Percentiles rank a stretch among this genome's conserved stretches.
phyloP scores from a whole-genome alignment of 2,888 invertebrate genomes.

The Pachydiplax longipennis region DNA sequence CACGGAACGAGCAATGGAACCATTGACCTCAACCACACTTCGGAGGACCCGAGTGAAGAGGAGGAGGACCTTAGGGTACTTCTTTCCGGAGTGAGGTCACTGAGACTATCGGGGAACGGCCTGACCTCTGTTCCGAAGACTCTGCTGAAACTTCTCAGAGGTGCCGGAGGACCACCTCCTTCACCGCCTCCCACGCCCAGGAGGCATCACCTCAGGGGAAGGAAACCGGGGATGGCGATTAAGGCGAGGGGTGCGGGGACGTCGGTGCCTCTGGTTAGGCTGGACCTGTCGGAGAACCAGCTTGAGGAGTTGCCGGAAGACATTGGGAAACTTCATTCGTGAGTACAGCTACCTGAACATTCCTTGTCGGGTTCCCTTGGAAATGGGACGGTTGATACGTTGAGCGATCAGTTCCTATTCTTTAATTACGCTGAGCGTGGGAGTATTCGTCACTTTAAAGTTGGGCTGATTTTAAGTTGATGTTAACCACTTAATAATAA shows the following conservation, averaged over 20 bases:
- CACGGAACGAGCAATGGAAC: neutral
- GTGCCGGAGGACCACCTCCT: neutral
- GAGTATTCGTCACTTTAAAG: no score
- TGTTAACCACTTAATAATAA: no score
- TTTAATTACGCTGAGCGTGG: no score
- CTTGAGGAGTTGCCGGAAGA: constrained; percentile 70
- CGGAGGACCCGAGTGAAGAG: neutral
- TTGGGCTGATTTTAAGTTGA: no score
- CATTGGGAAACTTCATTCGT: constrained; percentile 68
- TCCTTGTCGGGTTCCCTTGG: neutral
- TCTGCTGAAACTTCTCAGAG: neutral
- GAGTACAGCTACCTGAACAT: constrained; percentile 55
- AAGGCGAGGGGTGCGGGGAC: constrained; percentile 31
- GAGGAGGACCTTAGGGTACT: constrained; percentile 19
- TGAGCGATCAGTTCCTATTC: neutral
- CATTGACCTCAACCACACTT: neutral
- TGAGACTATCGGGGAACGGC: constrained; percentile 8
- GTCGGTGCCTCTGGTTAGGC: constrained; percentile 61
- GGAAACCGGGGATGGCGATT: neutral
- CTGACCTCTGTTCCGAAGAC: neutral
- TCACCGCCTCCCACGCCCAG: constrained; percentile 3
- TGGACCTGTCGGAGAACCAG: constrained; percentile 75
- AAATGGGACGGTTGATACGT: neutral
- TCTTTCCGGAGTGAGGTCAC: constrained; percentile 5
- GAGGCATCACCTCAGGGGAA: constrained; percentile 27